Evolutionary conservation across 2,797 vertebrate species (phyloP), one percentile per base, ranked within the genome.

Genomic region (Tadarida brasiliensis): DNA sequence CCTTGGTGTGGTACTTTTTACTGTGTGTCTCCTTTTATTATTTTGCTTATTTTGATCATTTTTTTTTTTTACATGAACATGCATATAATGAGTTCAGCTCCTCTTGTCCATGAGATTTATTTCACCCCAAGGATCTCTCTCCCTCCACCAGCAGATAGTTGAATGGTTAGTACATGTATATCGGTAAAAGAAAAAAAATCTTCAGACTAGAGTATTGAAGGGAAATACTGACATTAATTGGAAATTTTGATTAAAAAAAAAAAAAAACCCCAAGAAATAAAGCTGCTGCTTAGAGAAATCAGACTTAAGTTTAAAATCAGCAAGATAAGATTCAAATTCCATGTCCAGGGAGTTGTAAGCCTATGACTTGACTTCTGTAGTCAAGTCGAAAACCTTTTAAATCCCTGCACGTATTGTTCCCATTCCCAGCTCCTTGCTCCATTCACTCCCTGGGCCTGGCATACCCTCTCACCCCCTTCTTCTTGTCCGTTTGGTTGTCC

Each of bases 11-110:
- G 85, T 63, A 28, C 78, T 44, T 77, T 91, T 97, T 87, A 91
- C 76, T 78, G 26, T 77, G 73, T 92, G 86, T 97, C 81, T 94
- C 87, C 94, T 97, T 80, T 77, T 91, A 94, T 94, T 94, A 94
- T 82, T 91, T 87, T 96, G 68, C 73, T 96, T 77, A 78, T 94
- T 96, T 96, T 93, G 78, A 63, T 82, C 65, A 49, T 74, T 87
- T 91, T 44, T 91, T 44, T 44, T 44, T 44, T 96, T 95, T 92
- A 92, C 30, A 2, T 87, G 94, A 94, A 87, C 35, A 68, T 20
- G 74, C 82, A 84, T 81, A 68, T 80, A 91, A 93, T 97, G 90
- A 93, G 86, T 92, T 92, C 93, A 95, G 82, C 65, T 86, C 61
- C 44, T 71, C 84, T 78, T 84, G 68, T 90, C 87, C 7, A 2